Evolutionary conservation across 2,888 invertebrate species (phyloP).

Genomic region (Cabera pusaria): DNA sequence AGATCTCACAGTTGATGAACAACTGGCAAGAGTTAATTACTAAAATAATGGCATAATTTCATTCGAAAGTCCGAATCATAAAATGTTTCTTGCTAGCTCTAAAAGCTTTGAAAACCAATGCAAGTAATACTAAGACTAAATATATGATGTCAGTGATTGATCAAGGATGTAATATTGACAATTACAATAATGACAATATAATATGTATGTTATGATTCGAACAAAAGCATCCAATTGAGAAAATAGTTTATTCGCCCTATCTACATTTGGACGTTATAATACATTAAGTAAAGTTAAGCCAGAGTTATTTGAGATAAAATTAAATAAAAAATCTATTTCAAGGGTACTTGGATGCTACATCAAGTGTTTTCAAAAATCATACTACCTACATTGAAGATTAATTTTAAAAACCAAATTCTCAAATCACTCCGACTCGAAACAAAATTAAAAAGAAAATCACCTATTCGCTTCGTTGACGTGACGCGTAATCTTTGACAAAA

Average conservation of each 20-base stretch:
- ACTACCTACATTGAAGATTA: no score
- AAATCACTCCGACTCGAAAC: slow-evolving; percentile 9
- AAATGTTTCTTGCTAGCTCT: no score
- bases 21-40: slow-evolving; percentile 50
- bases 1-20: slow-evolving; percentile 39
- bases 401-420: slow-evolving; percentile 1
- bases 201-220: slow-evolving; percentile 22
- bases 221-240: slow-evolving; percentile 31
- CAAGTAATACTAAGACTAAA: no score
- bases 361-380: no score
- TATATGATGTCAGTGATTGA: no score
- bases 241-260: slow-evolving; percentile 30
- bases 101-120: no score
- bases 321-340: background rate
- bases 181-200: no score
- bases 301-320: slow-evolving; percentile 16
- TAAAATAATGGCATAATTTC: slow-evolving; percentile 47
- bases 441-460: slow-evolving; percentile 35
- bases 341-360: no score
- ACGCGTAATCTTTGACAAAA: slow-evolving; percentile 21
- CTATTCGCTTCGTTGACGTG: slow-evolving; percentile 39
- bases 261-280: slow-evolving; percentile 23
- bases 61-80: slow-evolving; percentile 20
- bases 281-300: slow-evolving; percentile 24
- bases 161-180: no score